A percentile compares a stretch with the other conserved stretches of the same genome.
Evolutionary conservation across 1,140 invertebrate species (phyloP).

Genomic region (Hylaeus anthracinus): DNA sequence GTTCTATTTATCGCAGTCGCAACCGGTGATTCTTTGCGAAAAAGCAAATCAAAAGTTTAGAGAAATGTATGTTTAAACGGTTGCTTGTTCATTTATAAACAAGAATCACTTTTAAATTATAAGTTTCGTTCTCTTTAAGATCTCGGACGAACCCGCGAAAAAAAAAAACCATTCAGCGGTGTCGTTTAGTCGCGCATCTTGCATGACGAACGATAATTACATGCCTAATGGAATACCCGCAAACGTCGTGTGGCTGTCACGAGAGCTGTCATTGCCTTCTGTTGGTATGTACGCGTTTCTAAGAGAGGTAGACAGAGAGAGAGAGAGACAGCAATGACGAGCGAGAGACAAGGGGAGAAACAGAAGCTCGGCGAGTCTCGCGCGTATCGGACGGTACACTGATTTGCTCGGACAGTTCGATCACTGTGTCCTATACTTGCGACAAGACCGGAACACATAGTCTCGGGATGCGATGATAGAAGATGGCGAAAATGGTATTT

Average conservation of each 20-base stretch:
- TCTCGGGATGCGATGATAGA: slow-evolving; percentile 3
- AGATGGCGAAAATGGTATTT: slow-evolving; percentile 45
- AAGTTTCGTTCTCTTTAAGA: background rate
- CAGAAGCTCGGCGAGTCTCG: slow-evolving; percentile 1
- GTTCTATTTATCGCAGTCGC: no score
- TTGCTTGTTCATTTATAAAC: no score
- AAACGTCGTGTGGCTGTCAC: slow-evolving; percentile 78
- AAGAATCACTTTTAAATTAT: no score
- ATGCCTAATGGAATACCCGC: slow-evolving; percentile 74
- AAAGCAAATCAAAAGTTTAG: no score
- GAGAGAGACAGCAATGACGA: slow-evolving; percentile 3
- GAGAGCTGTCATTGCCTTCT: slow-evolving; percentile 76
- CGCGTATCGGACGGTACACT: slow-evolving; percentile 36
- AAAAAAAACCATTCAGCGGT: no score
- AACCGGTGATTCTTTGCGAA: no score
- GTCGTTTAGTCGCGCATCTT: slow-evolving; percentile 18
- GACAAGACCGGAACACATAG: slow-evolving; percentile 28
- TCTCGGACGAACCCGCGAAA: background rate
- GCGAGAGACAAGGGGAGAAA: slow-evolving; percentile 2
- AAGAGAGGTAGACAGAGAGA: background rate
- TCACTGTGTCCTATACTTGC: slow-evolving; percentile 37
- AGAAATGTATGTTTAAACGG: no score
- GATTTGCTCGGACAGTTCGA: slow-evolving; percentile 57
- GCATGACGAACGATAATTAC: slow-evolving; percentile 76
- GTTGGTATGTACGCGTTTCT: slow-evolving; percentile 55